These are phyloP conservation scores for Mormyrus lacerda DNA, from an alignment of 2,113 vertebrate genomes.

Conservation along the genomic window DNA sequence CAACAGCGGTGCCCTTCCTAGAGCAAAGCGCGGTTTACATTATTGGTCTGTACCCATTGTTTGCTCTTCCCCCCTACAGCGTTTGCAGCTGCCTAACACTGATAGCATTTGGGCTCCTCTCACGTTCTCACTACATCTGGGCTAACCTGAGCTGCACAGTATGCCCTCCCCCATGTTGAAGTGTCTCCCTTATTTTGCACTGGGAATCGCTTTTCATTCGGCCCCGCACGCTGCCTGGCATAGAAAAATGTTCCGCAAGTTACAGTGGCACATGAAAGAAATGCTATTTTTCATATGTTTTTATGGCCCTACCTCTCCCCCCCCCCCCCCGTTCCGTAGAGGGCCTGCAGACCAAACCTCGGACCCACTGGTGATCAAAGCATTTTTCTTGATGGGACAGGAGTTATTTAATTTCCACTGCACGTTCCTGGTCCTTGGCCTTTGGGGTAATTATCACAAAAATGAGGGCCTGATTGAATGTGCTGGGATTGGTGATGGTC, in stretches of 20 bases:
- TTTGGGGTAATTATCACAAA: slow-evolving; percentile 5
- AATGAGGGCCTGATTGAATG: slow-evolving; percentile 1
- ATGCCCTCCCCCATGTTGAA: background rate
- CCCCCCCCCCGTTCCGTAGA: background rate
- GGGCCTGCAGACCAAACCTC: background rate
- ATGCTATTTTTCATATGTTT: background rate
- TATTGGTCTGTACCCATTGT: background rate
- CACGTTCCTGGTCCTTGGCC: background rate
- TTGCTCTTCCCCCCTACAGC: background rate
- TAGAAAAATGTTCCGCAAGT: background rate
- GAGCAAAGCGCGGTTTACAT: background rate
- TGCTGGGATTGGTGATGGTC: background rate
- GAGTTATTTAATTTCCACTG: slow-evolving; percentile 15
- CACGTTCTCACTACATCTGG: background rate
- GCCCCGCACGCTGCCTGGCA: background rate
- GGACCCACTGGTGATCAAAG: slow-evolving; percentile 18
- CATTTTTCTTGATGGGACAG: background rate
- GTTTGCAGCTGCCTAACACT: background rate
- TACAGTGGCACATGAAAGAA: slow-evolving; percentile 18
- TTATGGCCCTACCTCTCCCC: background rate
- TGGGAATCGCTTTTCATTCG: background rate
- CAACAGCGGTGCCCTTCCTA: background rate
- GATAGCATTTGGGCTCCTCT: background rate
- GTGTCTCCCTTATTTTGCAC: background rate
- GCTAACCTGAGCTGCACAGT: background rate